Percentiles rank a stretch among this genome's conserved stretches.
phyloP scores from a whole-genome alignment of 2,113 vertebrate species.

The Blennius ocellaris region DNA sequence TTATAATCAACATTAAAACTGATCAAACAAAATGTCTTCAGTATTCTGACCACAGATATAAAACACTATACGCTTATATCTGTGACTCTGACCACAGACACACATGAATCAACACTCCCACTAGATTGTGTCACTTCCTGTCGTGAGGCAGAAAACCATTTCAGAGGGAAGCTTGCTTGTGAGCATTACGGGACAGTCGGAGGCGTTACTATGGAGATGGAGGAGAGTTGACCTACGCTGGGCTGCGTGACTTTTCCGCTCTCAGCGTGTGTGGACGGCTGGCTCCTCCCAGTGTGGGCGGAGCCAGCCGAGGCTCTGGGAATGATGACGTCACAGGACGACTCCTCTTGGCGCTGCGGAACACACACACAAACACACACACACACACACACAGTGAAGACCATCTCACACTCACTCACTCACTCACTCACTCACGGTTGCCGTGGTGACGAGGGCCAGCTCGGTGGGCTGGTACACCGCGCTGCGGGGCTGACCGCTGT shows the following conservation, averaged over 20 bases:
- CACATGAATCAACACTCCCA: too few relatives aligned
- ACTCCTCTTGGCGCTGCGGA: slow-evolving; percentile 71
- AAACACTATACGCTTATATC: too few relatives aligned
- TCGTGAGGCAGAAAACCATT: too few relatives aligned
- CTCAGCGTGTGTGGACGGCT: slow-evolving; percentile 81
- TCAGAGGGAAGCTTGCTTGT: too few relatives aligned
- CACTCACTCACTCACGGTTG: slow-evolving; percentile 81
- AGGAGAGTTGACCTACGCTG: slow-evolving; percentile 60
- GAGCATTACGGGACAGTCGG: too few relatives aligned
- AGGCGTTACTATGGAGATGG: slow-evolving; percentile 63
- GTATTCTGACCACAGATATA: too few relatives aligned
- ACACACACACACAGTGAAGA: slow-evolving; percentile 55
- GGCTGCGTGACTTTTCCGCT: slow-evolving; percentile 60
- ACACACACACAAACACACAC: neutral
- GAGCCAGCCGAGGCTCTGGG: slow-evolving; percentile 87
- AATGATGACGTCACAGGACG: slow-evolving; percentile 84
- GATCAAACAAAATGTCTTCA: too few relatives aligned
- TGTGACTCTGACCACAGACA: too few relatives aligned
- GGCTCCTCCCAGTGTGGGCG: slow-evolving; percentile 80
- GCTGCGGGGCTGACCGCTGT: slow-evolving; percentile 90
- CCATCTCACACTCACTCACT: neutral
- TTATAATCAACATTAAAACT: too few relatives aligned
- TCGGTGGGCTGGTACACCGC: slow-evolving; percentile 96
- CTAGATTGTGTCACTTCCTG: too few relatives aligned
- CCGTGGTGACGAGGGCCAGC: slow-evolving; percentile 92